phyloP scores from a whole-genome alignment of 2,888 invertebrate genomes.

The Phania funesta region DNA sequence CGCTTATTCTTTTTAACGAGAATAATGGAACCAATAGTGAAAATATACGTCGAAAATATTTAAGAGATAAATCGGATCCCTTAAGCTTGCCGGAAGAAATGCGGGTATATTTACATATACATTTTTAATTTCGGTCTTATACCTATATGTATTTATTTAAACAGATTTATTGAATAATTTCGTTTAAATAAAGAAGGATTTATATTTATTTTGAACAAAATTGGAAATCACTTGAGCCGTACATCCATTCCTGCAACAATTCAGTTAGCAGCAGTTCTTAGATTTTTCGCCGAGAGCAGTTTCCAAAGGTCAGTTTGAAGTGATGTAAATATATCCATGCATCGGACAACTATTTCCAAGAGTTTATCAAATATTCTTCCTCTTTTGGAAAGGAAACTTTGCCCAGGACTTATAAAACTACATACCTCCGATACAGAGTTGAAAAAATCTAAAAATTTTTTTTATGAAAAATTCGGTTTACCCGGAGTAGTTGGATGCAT shows the following conservation, averaged over 20 bases:
- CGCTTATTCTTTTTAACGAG: not conserved
- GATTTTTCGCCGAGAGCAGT: too few species aligned
- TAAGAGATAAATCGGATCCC: too few species aligned
- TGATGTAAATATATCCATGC: not conserved
- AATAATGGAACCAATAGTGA: not conserved
- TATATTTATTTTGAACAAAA: not conserved
- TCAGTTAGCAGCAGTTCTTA: not conserved
- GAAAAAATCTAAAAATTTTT: not conserved
- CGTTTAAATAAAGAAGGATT: not conserved
- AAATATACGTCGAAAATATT: not conserved
- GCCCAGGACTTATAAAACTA: too few species aligned
- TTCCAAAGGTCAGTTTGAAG: not conserved
- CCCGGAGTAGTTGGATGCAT: not conserved
- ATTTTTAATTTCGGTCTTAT: too few species aligned
- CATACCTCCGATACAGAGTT: not conserved
- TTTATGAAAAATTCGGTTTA: not conserved
- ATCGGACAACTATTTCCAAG: not conserved
- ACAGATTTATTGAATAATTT: not conserved
- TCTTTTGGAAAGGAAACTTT: not conserved
- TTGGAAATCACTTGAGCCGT: not conserved
- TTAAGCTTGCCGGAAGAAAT: not conserved
- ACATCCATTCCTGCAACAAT: not conserved
- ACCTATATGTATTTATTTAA: not conserved
- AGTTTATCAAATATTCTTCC: not conserved
- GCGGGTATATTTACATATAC: not conserved